Evolutionary conservation across 2,797 vertebrate species (phyloP), one percentile per base, ranked within the genome.

Genomic region (Parotocinclus haroldoi): DNA sequence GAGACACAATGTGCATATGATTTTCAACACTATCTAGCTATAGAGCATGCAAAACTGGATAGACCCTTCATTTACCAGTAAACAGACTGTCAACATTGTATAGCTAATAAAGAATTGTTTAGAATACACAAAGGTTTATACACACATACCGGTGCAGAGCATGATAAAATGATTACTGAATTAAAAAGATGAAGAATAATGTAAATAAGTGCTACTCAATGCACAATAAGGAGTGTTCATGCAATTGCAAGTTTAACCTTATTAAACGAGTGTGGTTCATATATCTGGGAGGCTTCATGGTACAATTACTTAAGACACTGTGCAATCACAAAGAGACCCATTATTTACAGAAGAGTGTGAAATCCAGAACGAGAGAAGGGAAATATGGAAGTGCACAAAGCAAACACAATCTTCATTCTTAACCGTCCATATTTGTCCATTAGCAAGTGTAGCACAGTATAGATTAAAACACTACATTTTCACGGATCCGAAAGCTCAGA

Each of bases 41-140:
- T 66, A 58, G 19, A 64, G 63, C 72, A 69, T 71, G 75, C 64
- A 40, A 64, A 64, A 63, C 48, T 17, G 52, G 7, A 4, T 14
- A 8, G 73, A 70, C 61, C 63, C 61, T 73, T 73, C 52, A 71
- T 58, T 44, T 61, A 52, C 19, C 38, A 52, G 19, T 50, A 58
- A 68, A 68, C 10, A 48, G 51, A 63, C 14, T 52, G 12, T 52
- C 42, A 45, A 46, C 19, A 46, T 38, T 36, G 54, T 60, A 49
- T 16, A n/a, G 17, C 16, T 61, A 11, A 62, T 13, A 48, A 37
- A 48, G 53, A 56, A 56, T 10, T 49, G 44, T n/a, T 38, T 50
- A 27, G 8, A n/a, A 42, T 40, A 13, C 40, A 42, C 8, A 42
- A 8, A 51, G 40, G 51, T 46, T 16, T 10, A 49, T 37, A 58